These are phyloP conservation scores for Vombatus ursinus DNA, from an alignment of 2,113 vertebrate genomes.

Conservation along the genomic window DNA sequence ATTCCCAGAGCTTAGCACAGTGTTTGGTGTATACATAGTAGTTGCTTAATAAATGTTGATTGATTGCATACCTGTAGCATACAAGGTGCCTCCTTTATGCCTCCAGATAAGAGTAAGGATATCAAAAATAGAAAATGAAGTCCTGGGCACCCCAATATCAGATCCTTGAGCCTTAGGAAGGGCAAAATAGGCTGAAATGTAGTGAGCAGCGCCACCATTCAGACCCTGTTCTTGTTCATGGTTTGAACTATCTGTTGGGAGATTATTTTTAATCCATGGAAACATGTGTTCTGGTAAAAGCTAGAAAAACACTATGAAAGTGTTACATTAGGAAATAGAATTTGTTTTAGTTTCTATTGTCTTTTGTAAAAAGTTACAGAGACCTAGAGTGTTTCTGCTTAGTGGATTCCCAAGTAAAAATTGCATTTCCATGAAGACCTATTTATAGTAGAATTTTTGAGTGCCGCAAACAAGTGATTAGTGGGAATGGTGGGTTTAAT, in stretches of 20 bases:
- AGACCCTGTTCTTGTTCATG: neutral
- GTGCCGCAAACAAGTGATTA: neutral
- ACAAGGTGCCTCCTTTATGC: neutral
- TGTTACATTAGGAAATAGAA: neutral
- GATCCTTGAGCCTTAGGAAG: neutral
- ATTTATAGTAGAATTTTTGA: neutral
- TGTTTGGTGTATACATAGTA: neutral
- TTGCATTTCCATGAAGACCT: neutral
- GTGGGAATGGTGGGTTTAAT: neutral
- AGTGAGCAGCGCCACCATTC: neutral
- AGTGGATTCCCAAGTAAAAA: neutral
- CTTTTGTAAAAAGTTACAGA: neutral
- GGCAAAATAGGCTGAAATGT: neutral
- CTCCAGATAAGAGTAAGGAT: neutral
- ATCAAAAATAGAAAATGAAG: neutral
- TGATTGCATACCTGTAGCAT: neutral
- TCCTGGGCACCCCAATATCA: neutral
- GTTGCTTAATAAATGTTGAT: neutral
- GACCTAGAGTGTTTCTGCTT: neutral
- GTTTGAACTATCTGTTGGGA: neutral
- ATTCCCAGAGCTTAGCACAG: neutral
- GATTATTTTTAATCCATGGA: neutral
- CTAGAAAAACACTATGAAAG: too few species aligned
- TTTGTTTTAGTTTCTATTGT: neutral
- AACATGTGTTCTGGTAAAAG: rapidly evolving